Evolutionary conservation across 1,140 invertebrate species (phyloP).

Genomic region (Lasioglossum albipes): DNA sequence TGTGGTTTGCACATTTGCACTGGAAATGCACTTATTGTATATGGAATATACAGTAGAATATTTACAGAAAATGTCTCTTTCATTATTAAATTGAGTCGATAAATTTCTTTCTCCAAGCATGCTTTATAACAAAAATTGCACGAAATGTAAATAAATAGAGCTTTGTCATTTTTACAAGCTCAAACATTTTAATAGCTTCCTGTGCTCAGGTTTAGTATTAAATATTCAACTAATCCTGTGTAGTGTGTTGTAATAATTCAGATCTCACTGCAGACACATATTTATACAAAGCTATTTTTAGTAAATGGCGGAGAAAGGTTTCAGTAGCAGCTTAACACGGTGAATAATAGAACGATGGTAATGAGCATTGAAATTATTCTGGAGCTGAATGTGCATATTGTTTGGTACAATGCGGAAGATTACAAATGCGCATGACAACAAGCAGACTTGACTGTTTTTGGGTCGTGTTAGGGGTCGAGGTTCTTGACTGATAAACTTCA

Average conservation of each 20-base stretch:
- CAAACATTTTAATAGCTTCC: too few species aligned
- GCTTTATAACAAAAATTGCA: too few species aligned
- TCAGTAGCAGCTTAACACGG: slow-evolving; percentile 29
- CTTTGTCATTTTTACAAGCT: too few species aligned
- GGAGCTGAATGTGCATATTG: slow-evolving; percentile 9
- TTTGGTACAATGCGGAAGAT: slow-evolving; percentile 56
- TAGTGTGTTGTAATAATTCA: background rate
- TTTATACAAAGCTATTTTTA: slow-evolving; percentile 22
- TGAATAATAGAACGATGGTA: slow-evolving; percentile 34
- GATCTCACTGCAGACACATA: background rate
- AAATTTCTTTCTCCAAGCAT: too few species aligned
- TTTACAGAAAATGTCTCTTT: too few species aligned
- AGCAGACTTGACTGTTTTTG: slow-evolving; percentile 64
- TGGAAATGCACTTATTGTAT: too few species aligned
- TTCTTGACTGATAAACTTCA: slow-evolving; percentile 45
- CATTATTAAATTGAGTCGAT: too few species aligned
- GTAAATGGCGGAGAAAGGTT: slow-evolving; percentile 29
- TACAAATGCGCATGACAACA: slow-evolving; percentile 69
- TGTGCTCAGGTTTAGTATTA: background rate
- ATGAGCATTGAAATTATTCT: slow-evolving; percentile 35
- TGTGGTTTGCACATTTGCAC: too few species aligned
- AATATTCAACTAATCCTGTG: background rate
- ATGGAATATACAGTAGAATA: too few species aligned
- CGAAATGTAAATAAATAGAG: too few species aligned
- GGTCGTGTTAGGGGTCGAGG: slow-evolving; percentile 72